Conservation (phyloP, 2,888 invertebrate genomes). For the Argyra leucocephala region DNA sequence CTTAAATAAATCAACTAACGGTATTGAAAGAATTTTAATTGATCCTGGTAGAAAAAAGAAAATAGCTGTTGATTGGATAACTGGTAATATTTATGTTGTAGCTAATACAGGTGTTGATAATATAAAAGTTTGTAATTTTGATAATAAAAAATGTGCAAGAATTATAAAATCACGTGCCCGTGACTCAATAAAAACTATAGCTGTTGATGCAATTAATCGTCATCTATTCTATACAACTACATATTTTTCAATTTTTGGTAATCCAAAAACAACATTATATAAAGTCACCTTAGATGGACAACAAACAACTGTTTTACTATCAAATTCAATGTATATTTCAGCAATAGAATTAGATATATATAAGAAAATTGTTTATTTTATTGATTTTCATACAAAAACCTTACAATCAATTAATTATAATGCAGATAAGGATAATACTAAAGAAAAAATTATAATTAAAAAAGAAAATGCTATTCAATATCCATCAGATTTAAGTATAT, state of each 20-base stretch:
- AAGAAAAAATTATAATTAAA: slow-evolving; percentile 43
- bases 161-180: slow-evolving; percentile 47
- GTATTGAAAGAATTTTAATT: slow-evolving; percentile 37
- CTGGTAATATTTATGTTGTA: slow-evolving; percentile 60
- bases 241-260: slow-evolving; percentile 42
- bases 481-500: slow-evolving; percentile 59
- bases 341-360: slow-evolving; percentile 47
- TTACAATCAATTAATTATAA: slow-evolving; percentile 47
- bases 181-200: slow-evolving; percentile 50
- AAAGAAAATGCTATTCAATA: slow-evolving; percentile 45
- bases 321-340: slow-evolving; percentile 38
- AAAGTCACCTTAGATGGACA: slow-evolving; percentile 49
- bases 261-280: slow-evolving; percentile 46
- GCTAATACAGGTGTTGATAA: slow-evolving; percentile 41
- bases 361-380: slow-evolving; percentile 61
- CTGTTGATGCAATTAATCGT: slow-evolving; percentile 53
- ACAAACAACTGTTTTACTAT: slow-evolving; percentile 41
- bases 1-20: slow-evolving; percentile 35
- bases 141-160: slow-evolving; percentile 46
- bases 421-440: slow-evolving; percentile 36
- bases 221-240: slow-evolving; percentile 51
- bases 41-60: slow-evolving; percentile 47
- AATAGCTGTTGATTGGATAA: slow-evolving; percentile 65
- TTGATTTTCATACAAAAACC: slow-evolving; percentile 52
- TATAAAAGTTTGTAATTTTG: slow-evolving; percentile 50